Percentiles rank a stretch among this genome's conserved stretches.
phyloP scores from a whole-genome alignment of 64 coral and sea anemone genomes.

The Dendronephthya gigantea region DNA sequence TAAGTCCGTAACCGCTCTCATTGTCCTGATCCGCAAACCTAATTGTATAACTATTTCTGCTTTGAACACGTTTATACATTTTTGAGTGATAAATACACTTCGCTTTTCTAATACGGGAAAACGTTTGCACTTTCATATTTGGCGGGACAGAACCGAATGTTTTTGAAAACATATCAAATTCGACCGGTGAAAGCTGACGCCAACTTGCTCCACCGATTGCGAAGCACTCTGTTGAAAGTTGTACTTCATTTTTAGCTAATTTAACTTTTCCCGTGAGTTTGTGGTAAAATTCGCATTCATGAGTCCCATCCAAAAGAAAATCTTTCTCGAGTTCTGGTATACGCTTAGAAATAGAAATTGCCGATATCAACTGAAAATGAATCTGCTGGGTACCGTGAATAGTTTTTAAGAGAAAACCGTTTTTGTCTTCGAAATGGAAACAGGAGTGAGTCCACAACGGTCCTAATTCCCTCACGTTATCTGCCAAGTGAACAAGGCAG shows the following conservation, averaged over 20 bases:
- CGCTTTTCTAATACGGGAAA: not conserved
- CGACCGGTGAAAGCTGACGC: not conserved
- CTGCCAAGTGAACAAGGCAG: not conserved
- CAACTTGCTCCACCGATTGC: not conserved
- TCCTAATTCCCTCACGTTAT: not conserved
- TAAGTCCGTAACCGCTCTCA: not conserved
- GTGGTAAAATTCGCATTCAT: not conserved
- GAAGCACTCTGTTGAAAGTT: not conserved
- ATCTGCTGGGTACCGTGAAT: not conserved
- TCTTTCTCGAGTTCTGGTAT: not conserved
- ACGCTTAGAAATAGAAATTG: not conserved
- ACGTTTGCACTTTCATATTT: not conserved
- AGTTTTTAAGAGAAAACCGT: not conserved
- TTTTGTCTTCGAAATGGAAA: conserved; percentile 9
- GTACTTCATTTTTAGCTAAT: not conserved
- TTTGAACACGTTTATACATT: not conserved
- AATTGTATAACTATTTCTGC: not conserved
- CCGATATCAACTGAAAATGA: not conserved
- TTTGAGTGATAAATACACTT: not conserved
- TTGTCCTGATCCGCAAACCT: not conserved
- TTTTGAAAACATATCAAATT: not conserved
- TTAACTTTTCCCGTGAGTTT: not conserved
- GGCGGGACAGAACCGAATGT: not conserved
- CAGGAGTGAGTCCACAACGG: not conserved
- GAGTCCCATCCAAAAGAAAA: not conserved